These are phyloP conservation scores for Drosophila quinaria DNA, from an alignment of 2,888 invertebrate species.

Conservation along the genomic window DNA sequence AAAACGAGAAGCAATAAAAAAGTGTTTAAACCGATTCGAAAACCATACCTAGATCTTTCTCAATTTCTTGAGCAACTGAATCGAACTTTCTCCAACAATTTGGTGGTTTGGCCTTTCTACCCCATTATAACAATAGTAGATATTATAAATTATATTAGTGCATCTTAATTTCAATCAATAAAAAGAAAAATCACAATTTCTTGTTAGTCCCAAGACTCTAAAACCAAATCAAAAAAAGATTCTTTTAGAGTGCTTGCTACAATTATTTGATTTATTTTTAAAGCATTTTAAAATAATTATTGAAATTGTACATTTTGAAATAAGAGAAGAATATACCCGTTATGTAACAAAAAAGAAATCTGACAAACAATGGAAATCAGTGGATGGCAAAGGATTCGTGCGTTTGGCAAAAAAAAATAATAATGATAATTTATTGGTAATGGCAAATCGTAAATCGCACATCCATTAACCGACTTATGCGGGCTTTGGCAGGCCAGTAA, in stretches of 20 bases:
- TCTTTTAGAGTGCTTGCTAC: not conserved
- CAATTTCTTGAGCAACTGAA: too few species aligned
- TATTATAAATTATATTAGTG: not conserved
- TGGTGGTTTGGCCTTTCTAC: too few species aligned
- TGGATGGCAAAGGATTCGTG: conserved; percentile 2
- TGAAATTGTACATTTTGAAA: conserved; percentile 7
- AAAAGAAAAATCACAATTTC: not conserved
- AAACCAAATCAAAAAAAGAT: not conserved
- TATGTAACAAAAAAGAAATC: not conserved
- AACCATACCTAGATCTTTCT: too few species aligned
- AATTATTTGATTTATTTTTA: not conserved
- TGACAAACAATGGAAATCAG: conserved; percentile 15
- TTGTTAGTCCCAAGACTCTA: not conserved
- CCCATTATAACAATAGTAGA: not conserved
- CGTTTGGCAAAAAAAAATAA: conserved; percentile 14
- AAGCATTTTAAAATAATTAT: not conserved
- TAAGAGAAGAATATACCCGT: not conserved
- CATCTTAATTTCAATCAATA: not conserved
- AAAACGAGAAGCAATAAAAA: too few species aligned
- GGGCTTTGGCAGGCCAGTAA: conserved; percentile 37
- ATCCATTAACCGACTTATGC: conserved; percentile 65
- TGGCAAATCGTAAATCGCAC: conserved; percentile 62
- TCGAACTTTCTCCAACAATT: too few species aligned
- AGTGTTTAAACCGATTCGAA: too few species aligned
- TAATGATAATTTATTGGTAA: conserved; percentile 49